Conservation (phyloP, 53 echinoderm and acorn worm species). For the Zoroaster sp. region DNA sequence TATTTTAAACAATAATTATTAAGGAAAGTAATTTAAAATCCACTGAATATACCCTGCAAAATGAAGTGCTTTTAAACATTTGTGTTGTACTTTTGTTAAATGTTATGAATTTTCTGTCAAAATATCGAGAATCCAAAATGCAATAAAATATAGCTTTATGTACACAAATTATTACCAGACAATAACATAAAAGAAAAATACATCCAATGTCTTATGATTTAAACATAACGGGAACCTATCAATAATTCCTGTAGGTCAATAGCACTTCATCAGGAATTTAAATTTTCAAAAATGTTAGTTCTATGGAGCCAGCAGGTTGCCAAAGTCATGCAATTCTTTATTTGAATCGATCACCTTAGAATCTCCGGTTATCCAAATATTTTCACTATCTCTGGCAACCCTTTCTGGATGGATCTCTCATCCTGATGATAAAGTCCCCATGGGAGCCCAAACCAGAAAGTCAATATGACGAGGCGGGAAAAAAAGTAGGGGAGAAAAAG, state of each 20-base stretch:
- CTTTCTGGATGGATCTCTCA: not conserved
- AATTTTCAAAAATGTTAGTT: not conserved
- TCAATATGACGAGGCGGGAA: not conserved
- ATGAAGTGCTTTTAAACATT: too few species aligned
- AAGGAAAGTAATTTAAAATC: too few species aligned
- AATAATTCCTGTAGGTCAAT: not conserved
- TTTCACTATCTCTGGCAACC: not conserved
- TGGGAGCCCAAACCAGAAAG: not conserved
- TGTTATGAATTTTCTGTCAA: too few species aligned
- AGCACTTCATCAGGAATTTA: not conserved
- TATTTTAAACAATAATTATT: too few species aligned
- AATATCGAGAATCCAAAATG: too few species aligned
- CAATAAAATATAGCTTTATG: too few species aligned
- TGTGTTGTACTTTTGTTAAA: too few species aligned
- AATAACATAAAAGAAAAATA: too few species aligned
- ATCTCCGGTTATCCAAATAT: not conserved
- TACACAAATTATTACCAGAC: too few species aligned
- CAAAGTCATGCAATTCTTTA: not conserved
- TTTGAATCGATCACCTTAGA: not conserved
- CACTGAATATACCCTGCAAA: too few species aligned
- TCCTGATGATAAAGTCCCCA: not conserved
- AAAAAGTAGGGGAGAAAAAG: not conserved
- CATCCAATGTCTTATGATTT: too few species aligned
- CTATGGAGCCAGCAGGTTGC: not conserved
- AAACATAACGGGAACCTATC: too few species aligned